Base-by-base conservation (phyloP, 2,113 vertebrate species). In the Typhlomys cinereus region DNA sequence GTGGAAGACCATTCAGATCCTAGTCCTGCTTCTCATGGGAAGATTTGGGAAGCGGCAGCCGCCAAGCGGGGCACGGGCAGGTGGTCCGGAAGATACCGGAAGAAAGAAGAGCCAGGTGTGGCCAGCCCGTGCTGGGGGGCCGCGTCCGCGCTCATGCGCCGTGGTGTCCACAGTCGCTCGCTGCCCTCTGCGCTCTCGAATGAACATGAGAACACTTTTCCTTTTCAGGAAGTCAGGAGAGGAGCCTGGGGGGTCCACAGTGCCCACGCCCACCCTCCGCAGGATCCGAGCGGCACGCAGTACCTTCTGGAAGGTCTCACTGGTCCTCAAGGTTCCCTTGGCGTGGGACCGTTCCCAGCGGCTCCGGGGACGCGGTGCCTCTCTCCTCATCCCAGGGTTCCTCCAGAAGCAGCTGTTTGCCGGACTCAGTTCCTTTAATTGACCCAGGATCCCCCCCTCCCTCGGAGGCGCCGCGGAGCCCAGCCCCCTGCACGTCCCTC, bases 291-390 rank as follows among this genome's bases (percentile, higher is more conserved):
- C 64, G 85, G 0, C 80, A 31, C 0, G 2, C 12, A 48, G 34
- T 96, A 97, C 96, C 96, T 97, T 79, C 70, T 81, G 9, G 20
- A 14, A 5, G 50, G 61, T 76, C 36, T 79, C 14, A 2, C 67
- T n/a, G n/a, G n/a, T n/a, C 84, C 50, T 0, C 1, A 21, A 67
- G 61, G 20, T 1, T 46, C 31, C 74, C 1, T 21, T 15, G 80
- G 80, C 71, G 54, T 74, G 59, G 13, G 75, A 34, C 44, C 54
- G 29, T 59, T 6, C 6, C 0, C 31, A 61, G 91, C 34, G 25
- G 48, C 25, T 50, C 27, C 25, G 67, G 39, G 39, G 5, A 52
- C 36, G 31, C 0, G 1, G 13, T 75, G 44, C 76, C 96, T 87
- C 50, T 25, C 85, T 89, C 48, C 34, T 36, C 14, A 1, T 59